phyloP scores from a whole-genome alignment of 2,888 invertebrate species.

The Phania funesta region DNA sequence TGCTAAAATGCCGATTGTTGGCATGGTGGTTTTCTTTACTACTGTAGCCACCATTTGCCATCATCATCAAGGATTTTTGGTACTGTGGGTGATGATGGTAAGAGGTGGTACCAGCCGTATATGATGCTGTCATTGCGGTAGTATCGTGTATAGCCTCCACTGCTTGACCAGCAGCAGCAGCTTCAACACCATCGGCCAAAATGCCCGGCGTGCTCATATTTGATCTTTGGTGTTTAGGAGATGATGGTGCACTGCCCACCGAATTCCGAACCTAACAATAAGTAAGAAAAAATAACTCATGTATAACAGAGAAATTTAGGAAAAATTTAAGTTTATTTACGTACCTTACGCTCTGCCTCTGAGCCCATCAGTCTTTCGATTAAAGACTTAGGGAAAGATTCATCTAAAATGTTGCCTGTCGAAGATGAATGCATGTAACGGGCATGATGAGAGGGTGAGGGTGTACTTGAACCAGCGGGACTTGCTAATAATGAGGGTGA shows the following conservation, averaged over 20 bases:
- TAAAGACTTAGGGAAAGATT: constrained; percentile 85
- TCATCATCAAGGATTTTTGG: constrained; percentile 36
- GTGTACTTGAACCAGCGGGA: constrained; percentile 85
- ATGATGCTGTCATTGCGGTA: constrained; percentile 75
- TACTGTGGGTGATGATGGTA: constrained; percentile 50
- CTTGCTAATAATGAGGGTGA: constrained; percentile 91
- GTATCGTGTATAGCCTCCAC: constrained; percentile 76
- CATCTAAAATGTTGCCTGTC: constrained; percentile 80
- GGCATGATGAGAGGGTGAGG: constrained; percentile 80
- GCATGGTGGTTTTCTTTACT: constrained; percentile 64
- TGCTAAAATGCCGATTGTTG: constrained; percentile 76
- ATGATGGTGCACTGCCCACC: constrained; percentile 84
- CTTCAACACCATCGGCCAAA: constrained; percentile 73
- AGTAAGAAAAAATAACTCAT: not conserved
- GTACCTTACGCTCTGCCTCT: constrained; percentile 81
- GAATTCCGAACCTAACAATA: constrained; percentile 78
- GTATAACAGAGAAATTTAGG: not conserved
- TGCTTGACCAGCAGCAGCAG: constrained; percentile 79
- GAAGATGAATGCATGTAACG: constrained; percentile 80
- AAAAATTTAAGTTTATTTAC: not conserved
- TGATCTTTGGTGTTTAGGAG: constrained; percentile 81
- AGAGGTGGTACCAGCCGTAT: constrained; percentile 70
- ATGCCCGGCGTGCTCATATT: constrained; percentile 80
- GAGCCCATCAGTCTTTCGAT: constrained; percentile 84
- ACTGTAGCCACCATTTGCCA: constrained; percentile 68